Conservation (phyloP, 2,888 invertebrate genomes). For the Coenonympha arcania region DNA sequence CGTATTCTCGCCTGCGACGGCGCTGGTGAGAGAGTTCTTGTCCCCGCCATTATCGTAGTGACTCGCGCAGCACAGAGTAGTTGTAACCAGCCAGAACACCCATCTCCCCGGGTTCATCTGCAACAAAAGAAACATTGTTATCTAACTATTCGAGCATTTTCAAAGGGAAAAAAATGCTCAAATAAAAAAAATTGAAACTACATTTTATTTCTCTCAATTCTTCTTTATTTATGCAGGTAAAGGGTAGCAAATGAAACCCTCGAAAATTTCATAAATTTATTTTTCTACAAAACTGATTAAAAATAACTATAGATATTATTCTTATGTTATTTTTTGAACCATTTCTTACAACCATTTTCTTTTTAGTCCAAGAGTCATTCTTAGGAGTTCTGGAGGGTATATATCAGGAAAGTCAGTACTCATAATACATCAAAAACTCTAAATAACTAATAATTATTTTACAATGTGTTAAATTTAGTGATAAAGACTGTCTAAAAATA, state of each 20-base stretch:
- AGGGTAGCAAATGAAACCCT: conserved; percentile 70
- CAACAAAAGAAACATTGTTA: conserved; percentile 56
- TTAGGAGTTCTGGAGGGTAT: too few species aligned
- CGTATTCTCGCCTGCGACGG: conserved; percentile 45
- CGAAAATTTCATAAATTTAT: conserved; percentile 47
- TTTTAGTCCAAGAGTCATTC: conserved; percentile 23
- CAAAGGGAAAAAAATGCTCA: conserved; percentile 32
- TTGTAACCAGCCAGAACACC: conserved; percentile 42
- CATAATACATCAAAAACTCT: not conserved
- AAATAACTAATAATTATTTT: not conserved
- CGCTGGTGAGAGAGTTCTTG: conserved; percentile 50
- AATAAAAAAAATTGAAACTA: conserved; percentile 64
- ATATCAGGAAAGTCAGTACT: conserved; percentile 24
- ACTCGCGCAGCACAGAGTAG: conserved; percentile 48
- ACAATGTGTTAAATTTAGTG: not conserved
- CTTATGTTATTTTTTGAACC: conserved; percentile 4
- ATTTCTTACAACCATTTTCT: not conserved
- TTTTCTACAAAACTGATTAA: conserved; percentile 24
- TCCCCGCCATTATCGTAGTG: conserved; percentile 53
- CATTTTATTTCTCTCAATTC: conserved; percentile 59
- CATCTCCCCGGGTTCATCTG: conserved; percentile 59
- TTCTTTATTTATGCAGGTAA: conserved; percentile 64
- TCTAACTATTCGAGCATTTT: conserved; percentile 33
- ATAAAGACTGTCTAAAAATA: not conserved
- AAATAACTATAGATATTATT: conserved; percentile 3